Evolutionary conservation across 2,113 vertebrate genomes (phyloP).

Genomic region (Galeopterus variegatus): DNA sequence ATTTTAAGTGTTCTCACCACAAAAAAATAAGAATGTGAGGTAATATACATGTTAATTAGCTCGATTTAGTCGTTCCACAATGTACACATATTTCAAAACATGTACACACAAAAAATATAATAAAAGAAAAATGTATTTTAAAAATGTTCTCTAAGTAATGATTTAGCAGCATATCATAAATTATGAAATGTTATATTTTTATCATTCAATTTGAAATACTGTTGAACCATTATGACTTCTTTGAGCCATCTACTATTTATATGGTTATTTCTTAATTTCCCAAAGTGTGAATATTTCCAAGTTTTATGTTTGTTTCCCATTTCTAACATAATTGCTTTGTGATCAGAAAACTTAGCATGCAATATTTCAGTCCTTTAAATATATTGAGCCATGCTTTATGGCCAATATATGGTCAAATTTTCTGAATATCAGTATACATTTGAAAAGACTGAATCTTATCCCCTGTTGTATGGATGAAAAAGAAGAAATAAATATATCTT

Average conservation of each 20-base stretch:
- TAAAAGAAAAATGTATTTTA: neutral
- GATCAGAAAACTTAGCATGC: neutral
- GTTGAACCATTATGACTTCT: neutral
- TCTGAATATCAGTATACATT: neutral
- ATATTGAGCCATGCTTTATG: neutral
- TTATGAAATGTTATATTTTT: slow-evolving; percentile 6
- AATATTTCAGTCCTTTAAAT: neutral
- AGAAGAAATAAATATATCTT: neutral
- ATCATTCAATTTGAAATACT: neutral
- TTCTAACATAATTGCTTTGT: slow-evolving; percentile 9
- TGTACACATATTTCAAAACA: neutral
- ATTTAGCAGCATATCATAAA: neutral
- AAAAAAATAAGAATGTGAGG: neutral
- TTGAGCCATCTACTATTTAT: neutral
- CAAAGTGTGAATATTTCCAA: neutral
- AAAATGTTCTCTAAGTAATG: neutral
- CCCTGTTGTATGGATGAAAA: slow-evolving; percentile 1
- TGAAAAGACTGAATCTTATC: slow-evolving; percentile 30
- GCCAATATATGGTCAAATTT: neutral
- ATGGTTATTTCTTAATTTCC: slow-evolving; percentile 36
- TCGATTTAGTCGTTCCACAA: neutral
- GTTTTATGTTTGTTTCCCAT: neutral
- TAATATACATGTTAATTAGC: neutral
- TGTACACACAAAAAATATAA: neutral
- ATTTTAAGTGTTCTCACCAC: neutral